These are phyloP conservation scores for Lepus townsendii DNA, from an alignment of 2,797 vertebrate species.

Conservation along the genomic window DNA sequence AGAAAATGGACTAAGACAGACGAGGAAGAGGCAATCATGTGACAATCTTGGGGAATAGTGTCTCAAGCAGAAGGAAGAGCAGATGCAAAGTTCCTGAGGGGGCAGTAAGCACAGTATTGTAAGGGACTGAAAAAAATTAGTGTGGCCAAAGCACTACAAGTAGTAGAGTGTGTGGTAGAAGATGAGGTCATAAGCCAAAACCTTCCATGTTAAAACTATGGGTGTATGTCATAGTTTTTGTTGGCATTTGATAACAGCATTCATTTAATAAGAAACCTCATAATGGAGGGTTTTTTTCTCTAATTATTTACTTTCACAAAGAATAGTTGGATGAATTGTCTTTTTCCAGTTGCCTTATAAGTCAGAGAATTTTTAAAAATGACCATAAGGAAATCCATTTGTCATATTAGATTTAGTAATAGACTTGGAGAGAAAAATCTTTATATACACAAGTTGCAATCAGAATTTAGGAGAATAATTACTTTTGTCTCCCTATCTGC, in stretches of 20 bases:
- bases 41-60: not conserved
- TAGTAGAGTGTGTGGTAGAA: not conserved
- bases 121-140: not conserved
- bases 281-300: not conserved
- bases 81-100: not conserved
- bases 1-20: too few relatives aligned
- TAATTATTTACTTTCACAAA: conserved; percentile 10
- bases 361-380: not conserved
- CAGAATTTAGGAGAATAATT: conserved; percentile 13
- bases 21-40: not conserved
- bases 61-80: not conserved
- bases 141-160: not conserved
- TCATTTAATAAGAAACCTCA: not conserved
- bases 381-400: conserved; percentile 17
- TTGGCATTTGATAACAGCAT: not conserved
- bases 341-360: not conserved
- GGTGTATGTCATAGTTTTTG: not conserved
- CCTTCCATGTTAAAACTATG: not conserved
- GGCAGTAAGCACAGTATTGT: not conserved
- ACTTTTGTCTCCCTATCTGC: not conserved
- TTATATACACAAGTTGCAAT: not conserved
- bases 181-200: not conserved
- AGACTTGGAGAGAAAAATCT: not conserved
- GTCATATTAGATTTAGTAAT: conserved; percentile 24
- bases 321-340: not conserved